Percentiles rank a stretch among this genome's conserved stretches.
Conservation (phyloP, 2,113 vertebrate species). For the Erythrocercus mccallii region DNA sequence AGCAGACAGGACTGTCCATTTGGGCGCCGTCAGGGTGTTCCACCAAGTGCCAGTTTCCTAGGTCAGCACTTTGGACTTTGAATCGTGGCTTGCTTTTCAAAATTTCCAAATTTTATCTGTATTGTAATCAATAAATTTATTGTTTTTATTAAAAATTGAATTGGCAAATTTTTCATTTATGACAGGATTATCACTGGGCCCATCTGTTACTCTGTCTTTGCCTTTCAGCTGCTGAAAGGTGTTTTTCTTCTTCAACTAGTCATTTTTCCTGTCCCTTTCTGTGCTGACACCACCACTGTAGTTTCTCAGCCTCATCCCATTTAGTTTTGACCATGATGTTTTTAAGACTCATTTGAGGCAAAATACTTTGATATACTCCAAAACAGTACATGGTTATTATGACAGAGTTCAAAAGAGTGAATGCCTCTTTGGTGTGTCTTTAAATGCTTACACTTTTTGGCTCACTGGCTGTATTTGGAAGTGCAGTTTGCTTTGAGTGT, state of each 20-base stretch:
- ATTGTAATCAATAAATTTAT: too few species aligned
- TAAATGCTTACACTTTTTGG: rapidly evolving
- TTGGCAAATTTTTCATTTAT: too few species aligned
- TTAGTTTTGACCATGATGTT: not conserved
- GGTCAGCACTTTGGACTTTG: too few species aligned
- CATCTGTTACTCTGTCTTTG: rapidly evolving
- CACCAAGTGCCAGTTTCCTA: too few species aligned
- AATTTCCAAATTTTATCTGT: too few species aligned
- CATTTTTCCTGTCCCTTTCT: not conserved
- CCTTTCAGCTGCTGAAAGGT: not conserved
- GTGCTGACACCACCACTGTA: rapidly evolving
- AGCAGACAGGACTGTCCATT: too few species aligned
- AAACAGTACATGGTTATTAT: not conserved
- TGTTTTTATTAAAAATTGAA: too few species aligned
- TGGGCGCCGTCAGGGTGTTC: too few species aligned
- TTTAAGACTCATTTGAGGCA: not conserved
- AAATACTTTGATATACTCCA: rapidly evolving
- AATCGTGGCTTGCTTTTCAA: too few species aligned
- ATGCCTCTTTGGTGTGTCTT: rapidly evolving
- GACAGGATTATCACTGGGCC: too few species aligned
- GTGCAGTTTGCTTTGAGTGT: rapidly evolving
- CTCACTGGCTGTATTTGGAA: rapidly evolving
- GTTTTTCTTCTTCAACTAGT: not conserved
- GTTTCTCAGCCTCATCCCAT: not conserved
- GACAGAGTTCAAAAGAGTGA: rapidly evolving